Base-by-base conservation (phyloP, 2,113 vertebrate genomes). In the Polyodon spathula region DNA sequence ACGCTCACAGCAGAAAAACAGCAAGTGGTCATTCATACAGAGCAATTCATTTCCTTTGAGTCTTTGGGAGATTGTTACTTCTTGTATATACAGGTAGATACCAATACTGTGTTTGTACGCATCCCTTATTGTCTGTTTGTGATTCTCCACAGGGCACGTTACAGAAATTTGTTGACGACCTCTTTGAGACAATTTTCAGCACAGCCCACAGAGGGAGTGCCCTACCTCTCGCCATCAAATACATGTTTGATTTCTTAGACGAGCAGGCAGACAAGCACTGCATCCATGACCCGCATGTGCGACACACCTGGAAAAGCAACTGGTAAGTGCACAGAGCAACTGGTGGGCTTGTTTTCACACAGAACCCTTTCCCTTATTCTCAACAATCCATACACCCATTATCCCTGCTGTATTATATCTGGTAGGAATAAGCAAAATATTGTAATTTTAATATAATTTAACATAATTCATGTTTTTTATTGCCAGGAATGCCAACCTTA, bases 251-350 rank as follows among this genome's bases (percentile, higher is more conserved):
- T 72, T 99, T 99, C 78, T 82, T 99, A 75, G 96, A 99, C 2
- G 96, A 99, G 76, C 94, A 99, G 79, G 96, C 95, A 0, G 95
- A 99, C 76, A 97, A 94, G 70, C 95, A 99, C 66, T 87, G 82
- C 83, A 99, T 98, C 71, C 93, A 97, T 0, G 95, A 98, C 76
- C 95, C 96, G 0, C 94, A 97, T 0, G 96, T 99, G 60, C 81
- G 95, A 59, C 96, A 99, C 82, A 99, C 96, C 70, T 99, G 96
- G 96, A 99, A 99, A 73, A 99, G 96, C 84, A 99, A 99, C 78
- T 99, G 96, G 96, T 98, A 77, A 93, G 95, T 65, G 17, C 37
- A 42, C 8, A 42, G 37, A 56, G 11, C n/a, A n/a, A n/a, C n/a
- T n/a, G n/a, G n/a, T n/a, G n/a, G n/a, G n/a, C n/a, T n/a, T n/a